A percentile compares a stretch with the other conserved stretches of the same genome.
Conservation (phyloP, 2,113 vertebrate genomes). For the Anoplopoma fimbria region DNA sequence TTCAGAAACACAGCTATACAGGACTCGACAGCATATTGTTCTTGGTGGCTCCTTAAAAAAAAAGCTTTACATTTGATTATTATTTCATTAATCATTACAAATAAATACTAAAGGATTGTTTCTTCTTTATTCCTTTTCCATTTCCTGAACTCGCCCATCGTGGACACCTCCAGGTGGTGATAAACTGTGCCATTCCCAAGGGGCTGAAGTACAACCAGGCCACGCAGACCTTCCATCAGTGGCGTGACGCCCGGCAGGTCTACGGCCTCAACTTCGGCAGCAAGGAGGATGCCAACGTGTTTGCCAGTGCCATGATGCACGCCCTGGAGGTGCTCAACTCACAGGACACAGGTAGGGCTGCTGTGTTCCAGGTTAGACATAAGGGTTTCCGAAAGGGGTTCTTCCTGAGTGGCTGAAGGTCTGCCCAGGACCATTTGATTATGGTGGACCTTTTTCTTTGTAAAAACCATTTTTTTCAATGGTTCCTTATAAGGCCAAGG, state of each 20-base stretch:
- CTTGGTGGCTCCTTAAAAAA: not conserved
- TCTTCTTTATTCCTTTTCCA: not conserved
- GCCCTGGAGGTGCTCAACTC: slow-evolving; percentile 99
- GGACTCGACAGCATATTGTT: not conserved
- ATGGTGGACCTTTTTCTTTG: not conserved
- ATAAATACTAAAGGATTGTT: not conserved
- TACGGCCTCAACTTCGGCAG: slow-evolving; percentile 99
- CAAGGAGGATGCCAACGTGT: slow-evolving; percentile 99
- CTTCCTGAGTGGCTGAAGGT: too few species aligned
- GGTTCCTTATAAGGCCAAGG: not conserved
- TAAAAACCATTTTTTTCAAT: not conserved
- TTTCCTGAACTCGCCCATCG: too few species aligned
- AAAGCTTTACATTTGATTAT: too few species aligned
- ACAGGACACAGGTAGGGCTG: slow-evolving; percentile 91
- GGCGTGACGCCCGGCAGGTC: slow-evolving; percentile 97
- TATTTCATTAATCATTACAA: too few species aligned
- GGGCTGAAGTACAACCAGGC: slow-evolving; percentile 99
- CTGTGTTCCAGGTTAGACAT: not conserved
- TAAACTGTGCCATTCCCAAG: slow-evolving; percentile 99
- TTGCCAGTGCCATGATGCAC: slow-evolving; percentile 99
- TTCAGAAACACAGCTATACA: not conserved
- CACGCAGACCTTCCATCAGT: slow-evolving; percentile 98
- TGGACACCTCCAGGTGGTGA: slow-evolving; percentile 90
- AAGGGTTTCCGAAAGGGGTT: too few species aligned
- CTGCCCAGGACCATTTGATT: not conserved